Base-by-base conservation (phyloP, 2,113 vertebrate species). In the Myiozetetes cayanensis region DNA sequence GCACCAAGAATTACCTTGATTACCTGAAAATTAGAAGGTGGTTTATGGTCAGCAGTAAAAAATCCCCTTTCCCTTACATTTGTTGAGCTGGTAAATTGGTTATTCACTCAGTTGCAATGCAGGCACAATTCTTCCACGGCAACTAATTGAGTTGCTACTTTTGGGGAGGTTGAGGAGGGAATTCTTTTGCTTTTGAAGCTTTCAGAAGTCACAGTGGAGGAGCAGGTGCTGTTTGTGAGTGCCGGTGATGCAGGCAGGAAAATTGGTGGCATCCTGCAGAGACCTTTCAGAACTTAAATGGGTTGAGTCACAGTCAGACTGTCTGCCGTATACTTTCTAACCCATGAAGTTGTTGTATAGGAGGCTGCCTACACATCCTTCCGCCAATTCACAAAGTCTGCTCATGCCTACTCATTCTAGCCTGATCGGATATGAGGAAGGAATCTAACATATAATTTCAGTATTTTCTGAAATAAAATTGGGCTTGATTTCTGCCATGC, bases 331-430 rank as follows among this genome's bases (percentile, higher is more conserved):
- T 23, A 76, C 89, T 93, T 92, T 88, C 63, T 85, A 92, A 71
- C 71, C 77, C 55, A 15, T 94, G 74, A 81, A 71, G 89, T 95
- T 92, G 79, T 94, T 95, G 65, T 91, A 97, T 56, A 89, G 88
- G 89, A 97, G 86, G 72, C 94, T 91, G 93, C 97, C 96, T 91
- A 96, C 95, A 81, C 94, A 90, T 93, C 95, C 84, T 93, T 92
- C 93, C 82, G 2, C 78, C 89, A 90, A 72, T 94, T 96, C 96
- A 96, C 85, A 85, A 62, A 75, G 82, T 71, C 75, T 91, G 46
- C 78, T 80, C 22, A 4, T 93, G 93, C 95, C 94, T 93, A 86
- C 95, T 96, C 93, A 44, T 86, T 95, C 89, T 85, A 77, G 55
- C 80, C 82, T 93, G 53, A 96, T 89, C 88, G 90, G 70, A 91